phyloP scores from a whole-genome alignment of 2,797 vertebrate genomes.

The Lepilemur septentrionalis region DNA sequence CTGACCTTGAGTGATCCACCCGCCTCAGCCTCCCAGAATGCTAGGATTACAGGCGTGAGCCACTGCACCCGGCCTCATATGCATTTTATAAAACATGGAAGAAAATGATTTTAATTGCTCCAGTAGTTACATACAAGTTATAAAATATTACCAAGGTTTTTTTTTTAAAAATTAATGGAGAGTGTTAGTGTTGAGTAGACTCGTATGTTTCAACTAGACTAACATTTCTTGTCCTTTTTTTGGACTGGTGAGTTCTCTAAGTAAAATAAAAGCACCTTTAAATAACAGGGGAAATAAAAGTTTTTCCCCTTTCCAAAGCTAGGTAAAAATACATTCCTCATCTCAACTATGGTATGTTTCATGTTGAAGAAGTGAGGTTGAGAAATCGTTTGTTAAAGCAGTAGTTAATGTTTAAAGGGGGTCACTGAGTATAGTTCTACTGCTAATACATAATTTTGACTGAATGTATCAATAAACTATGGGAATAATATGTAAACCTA shows the following conservation, averaged over 20 bases:
- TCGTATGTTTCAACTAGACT: background rate
- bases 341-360: background rate
- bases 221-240: background rate
- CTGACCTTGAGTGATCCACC: too few species aligned
- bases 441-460: background rate
- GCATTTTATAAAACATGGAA: background rate
- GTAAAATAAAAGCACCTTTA: slow-evolving; percentile 18
- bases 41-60: too few species aligned
- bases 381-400: slow-evolving; percentile 49
- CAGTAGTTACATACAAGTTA: slow-evolving; percentile 24
- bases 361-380: slow-evolving; percentile 30
- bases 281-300: background rate
- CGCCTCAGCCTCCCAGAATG: too few species aligned
- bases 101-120: slow-evolving; percentile 20
- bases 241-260: background rate
- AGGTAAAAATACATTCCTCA: slow-evolving; percentile 18
- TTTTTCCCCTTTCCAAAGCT: background rate
- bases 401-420: slow-evolving; percentile 15
- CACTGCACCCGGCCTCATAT: background rate
- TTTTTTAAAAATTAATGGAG: background rate
- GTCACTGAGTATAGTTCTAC: background rate
- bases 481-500: background rate
- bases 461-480: background rate
- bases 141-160: background rate
- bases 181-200: background rate